Evolutionary conservation across 2,888 invertebrate species (phyloP), one percentile per base, ranked within the genome.

Genomic region (Tenthredo livida): DNA sequence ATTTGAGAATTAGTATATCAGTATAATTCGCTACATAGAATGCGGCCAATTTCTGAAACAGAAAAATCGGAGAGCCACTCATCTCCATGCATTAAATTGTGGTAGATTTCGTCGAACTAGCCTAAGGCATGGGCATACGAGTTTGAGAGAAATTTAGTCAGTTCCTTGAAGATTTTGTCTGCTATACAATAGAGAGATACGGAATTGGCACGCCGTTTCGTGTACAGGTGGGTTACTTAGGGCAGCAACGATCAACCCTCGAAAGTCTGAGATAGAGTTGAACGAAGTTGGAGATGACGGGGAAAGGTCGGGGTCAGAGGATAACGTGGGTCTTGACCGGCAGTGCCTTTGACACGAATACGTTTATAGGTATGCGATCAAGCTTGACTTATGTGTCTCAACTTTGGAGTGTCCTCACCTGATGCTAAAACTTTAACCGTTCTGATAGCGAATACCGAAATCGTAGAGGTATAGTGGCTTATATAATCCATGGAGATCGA

Each of bases 341-440:
- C 89, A 89, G 87, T 90, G 90, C 91, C 91, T 92, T 92, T 92
- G 92, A 92, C 92, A 92, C 91, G 90, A 91, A 91, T 92, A 92
- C 91, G 90, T 91, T 92, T 91, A 92, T 89, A 89, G 87, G 72
- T 89, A 90, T 91, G 61, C 37, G 29, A 83, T 82, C 82, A 40
- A 61, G 40, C 50, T n/a, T 47, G 43, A 61, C 67, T 17, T 33
- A n/a, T n/a, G 33, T 33, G 67, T 67, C 29, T 33, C 17, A 67
- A 67, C 25, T 67, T 33, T 67, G 29, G 33, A 67, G 33, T 67
- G 7, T 67, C 17, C 33, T 67, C 25, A 67, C 33, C 33, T 25
- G 67, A 33, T 67, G 7, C 67, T 33, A 15, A 33, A 33, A 67
- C 67, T 61, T 21, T 2, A 1, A 67, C 33, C 10, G 33, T 67